Percentiles rank a stretch among this genome's conserved stretches.
Evolutionary conservation across 2,888 invertebrate genomes (phyloP).

Genomic region (Euclidia mi): DNA sequence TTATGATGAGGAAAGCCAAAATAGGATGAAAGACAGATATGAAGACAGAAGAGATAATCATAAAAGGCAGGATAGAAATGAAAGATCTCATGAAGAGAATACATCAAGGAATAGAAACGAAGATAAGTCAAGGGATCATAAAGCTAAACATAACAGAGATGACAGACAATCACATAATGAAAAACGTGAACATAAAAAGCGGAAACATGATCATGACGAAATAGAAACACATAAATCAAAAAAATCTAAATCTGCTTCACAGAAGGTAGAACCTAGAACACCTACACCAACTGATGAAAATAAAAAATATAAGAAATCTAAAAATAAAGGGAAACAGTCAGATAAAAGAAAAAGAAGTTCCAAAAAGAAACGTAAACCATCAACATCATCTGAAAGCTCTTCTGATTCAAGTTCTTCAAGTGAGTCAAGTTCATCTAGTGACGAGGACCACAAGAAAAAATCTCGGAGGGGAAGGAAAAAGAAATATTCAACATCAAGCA

Average conservation of each 20-base stretch:
- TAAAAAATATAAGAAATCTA: slow-evolving; percentile 37
- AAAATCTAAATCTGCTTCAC: slow-evolving; percentile 28
- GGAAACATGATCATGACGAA: slow-evolving; percentile 41
- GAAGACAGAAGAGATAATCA: slow-evolving; percentile 6
- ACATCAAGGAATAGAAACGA: slow-evolving; percentile 3
- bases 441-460: slow-evolving; percentile 71
- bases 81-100: slow-evolving; percentile 2
- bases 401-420: slow-evolving; percentile 77
- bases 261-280: slow-evolving; percentile 47
- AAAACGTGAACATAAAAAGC: slow-evolving; percentile 25
- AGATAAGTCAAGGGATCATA: slow-evolving; percentile 23
- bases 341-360: slow-evolving; percentile 42
- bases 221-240: slow-evolving; percentile 26
- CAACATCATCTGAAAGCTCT: slow-evolving; percentile 78
- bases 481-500: slow-evolving; percentile 76
- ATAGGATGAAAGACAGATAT: slow-evolving; percentile 2
- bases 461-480: slow-evolving; percentile 65
- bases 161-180: slow-evolving; percentile 25
- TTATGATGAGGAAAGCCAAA: slow-evolving; percentile 1
- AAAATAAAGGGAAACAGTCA: slow-evolving; percentile 53
- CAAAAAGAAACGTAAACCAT: slow-evolving; percentile 74
- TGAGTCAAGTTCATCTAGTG: slow-evolving; percentile 79
- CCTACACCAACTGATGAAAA: slow-evolving; percentile 53
- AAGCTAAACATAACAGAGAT: slow-evolving; percentile 26
- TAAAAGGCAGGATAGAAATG: neutral